phyloP scores from a whole-genome alignment of 92 coral and sea anemone genomes.

The Zoanthus solanderi region DNA sequence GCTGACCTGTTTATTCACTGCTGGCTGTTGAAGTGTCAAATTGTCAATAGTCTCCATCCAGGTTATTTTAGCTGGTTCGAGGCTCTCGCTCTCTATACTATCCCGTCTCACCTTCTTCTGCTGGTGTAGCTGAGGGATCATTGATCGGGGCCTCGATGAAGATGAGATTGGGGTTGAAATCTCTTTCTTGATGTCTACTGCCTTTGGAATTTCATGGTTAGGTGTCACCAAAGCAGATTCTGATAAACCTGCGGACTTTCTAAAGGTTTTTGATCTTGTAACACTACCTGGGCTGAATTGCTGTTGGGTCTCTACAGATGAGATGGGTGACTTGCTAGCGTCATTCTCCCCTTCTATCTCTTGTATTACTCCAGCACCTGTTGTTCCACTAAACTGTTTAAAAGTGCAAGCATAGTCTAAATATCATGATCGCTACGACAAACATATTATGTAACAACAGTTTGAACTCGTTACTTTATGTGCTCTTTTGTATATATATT shows the following conservation, averaged over 20 bases:
- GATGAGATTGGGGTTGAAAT: not conserved
- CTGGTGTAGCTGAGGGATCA: conserved; percentile 35
- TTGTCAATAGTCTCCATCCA: conserved; percentile 41
- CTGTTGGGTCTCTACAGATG: not conserved
- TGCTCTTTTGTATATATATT: no score
- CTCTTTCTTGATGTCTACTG: not conserved
- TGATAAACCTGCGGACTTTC: conserved; percentile 57
- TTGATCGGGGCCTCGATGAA: not conserved
- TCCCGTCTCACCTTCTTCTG: conserved; percentile 2
- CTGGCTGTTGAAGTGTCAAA: not conserved
- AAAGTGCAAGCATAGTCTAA: not conserved
- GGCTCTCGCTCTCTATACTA: conserved; percentile 1
- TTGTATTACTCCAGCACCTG: not conserved
- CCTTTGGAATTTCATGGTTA: not conserved
- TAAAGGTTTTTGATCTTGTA: conserved; percentile 74
- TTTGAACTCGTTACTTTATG: no score
- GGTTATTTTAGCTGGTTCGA: conserved; percentile 5
- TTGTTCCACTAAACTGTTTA: not conserved
- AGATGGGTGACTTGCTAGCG: not conserved
- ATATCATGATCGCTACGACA: not conserved
- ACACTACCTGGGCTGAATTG: conserved; percentile 47
- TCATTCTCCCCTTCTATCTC: not conserved
- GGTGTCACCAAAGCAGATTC: not conserved
- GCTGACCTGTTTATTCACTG: conserved; percentile 7
- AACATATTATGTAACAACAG: not conserved